A percentile compares a stretch with the other conserved stretches of the same genome.
These are phyloP conservation scores for Bhutanitis thaidina DNA, from an alignment of 2,888 invertebrate genomes.

Conservation along the genomic window DNA sequence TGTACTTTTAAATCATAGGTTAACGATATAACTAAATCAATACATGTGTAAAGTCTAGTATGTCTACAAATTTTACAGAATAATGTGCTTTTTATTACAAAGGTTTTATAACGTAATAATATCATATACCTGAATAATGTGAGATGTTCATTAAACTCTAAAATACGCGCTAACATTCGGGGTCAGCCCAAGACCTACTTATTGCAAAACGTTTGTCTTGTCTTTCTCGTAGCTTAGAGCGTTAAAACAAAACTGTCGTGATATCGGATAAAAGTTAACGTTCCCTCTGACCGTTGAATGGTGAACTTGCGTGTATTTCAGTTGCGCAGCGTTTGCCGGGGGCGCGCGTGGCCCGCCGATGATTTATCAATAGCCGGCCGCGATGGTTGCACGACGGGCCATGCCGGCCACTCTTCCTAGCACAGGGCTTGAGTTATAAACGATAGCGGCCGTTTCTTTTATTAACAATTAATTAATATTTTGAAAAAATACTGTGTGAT, in stretches of 20 bases:
- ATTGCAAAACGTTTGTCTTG: neutral
- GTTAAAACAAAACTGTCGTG: conserved; percentile 19
- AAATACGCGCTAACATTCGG: too few species aligned
- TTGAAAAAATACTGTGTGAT: too few species aligned
- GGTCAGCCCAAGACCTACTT: too few species aligned
- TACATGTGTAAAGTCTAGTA: too few species aligned
- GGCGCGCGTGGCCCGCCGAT: conserved; percentile 73
- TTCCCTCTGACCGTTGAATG: conserved; percentile 19
- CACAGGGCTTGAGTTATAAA: conserved; percentile 30
- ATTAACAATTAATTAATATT: too few species aligned
- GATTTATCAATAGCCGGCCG: conserved; percentile 69
- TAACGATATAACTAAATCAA: too few species aligned
- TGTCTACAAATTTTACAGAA: too few species aligned
- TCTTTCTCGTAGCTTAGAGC: conserved; percentile 8
- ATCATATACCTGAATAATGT: too few species aligned
- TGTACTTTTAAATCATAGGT: too few species aligned
- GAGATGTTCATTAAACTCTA: too few species aligned
- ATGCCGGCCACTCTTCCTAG: conserved; percentile 57
- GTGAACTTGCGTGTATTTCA: conserved; percentile 36
- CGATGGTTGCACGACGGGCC: conserved; percentile 63
- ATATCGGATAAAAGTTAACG: conserved; percentile 19
- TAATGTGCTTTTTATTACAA: too few species aligned
- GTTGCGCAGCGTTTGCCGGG: conserved; percentile 52
- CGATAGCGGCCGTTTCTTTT: conserved; percentile 28
- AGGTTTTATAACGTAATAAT: too few species aligned